These are phyloP conservation scores for Nomada fucata DNA, from an alignment of 2,888 invertebrate genomes.

Conservation along the genomic window DNA sequence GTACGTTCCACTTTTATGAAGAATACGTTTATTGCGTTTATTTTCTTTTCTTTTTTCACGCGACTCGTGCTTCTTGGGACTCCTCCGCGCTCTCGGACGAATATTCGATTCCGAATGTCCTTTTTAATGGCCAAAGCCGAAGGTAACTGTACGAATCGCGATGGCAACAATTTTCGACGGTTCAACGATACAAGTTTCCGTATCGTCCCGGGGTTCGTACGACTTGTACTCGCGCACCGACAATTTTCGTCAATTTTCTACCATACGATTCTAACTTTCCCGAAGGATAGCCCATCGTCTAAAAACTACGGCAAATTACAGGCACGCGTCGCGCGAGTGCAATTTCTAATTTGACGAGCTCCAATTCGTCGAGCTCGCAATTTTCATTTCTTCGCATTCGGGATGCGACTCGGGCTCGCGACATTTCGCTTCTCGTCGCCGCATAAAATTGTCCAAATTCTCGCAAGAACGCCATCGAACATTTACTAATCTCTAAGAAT, in stretches of 20 bases:
- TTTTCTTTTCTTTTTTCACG: no score
- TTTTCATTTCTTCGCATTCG: conserved; percentile 1
- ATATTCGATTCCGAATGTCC: background rate
- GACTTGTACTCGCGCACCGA: background rate
- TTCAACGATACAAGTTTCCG: background rate
- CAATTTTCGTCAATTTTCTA: background rate
- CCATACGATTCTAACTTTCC: no score
- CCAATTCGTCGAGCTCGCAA: conserved; percentile 19
- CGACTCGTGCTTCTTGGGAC: background rate
- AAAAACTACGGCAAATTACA: background rate
- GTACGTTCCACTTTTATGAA: no score
- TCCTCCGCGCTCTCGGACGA: background rate
- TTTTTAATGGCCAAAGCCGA: background rate
- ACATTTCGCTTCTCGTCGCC: conserved; percentile 2
- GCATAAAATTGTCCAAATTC: background rate
- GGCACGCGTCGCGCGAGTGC: background rate
- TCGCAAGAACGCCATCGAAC: background rate
- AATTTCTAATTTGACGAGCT: conserved; percentile 14
- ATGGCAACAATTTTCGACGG: background rate
- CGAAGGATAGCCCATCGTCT: no score
- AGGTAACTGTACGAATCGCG: background rate
- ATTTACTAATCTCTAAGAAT: background rate
- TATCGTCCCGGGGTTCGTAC: no score
- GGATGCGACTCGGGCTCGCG: background rate
- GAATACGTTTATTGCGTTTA: no score